Conservation (phyloP, 2,888 invertebrate species). For the Adela reaumurella region DNA sequence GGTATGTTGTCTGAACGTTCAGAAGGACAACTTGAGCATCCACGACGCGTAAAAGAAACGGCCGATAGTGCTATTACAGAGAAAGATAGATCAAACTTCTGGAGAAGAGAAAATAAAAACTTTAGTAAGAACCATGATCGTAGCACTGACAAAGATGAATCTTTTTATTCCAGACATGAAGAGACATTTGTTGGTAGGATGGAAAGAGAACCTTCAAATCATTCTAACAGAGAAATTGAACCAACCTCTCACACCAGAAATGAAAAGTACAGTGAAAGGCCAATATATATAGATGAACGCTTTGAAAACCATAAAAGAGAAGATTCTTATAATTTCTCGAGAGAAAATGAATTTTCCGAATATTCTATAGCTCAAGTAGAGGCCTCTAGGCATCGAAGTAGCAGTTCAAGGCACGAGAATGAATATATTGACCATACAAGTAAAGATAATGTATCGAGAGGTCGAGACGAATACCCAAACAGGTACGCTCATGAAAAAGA, state of each 20-base stretch:
- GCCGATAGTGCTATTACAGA: slow-evolving; percentile 11
- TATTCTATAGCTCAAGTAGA: slow-evolving; percentile 17
- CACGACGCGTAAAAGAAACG: slow-evolving; percentile 10
- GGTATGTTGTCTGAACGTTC: no score
- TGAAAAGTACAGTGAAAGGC: no score
- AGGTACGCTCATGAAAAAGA: slow-evolving; percentile 6
- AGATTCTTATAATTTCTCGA: slow-evolving; percentile 2
- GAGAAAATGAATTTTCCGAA: neutral
- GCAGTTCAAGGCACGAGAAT: slow-evolving; percentile 11
- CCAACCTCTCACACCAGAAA: slow-evolving; percentile 39
- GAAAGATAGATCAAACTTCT: neutral
- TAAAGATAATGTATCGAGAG: slow-evolving; percentile 4
- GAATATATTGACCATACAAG: slow-evolving; percentile 7
- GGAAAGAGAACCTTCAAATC: neutral
- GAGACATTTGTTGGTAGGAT: no score
- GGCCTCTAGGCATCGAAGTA: slow-evolving; percentile 27
- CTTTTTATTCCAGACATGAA: no score
- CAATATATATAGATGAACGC: no score
- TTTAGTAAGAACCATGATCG: no score
- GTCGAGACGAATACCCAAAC: slow-evolving; percentile 10
- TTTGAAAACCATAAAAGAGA: slow-evolving; percentile 2
- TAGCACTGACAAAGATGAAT: no score
- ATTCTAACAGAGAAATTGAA: neutral
- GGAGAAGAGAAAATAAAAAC: no score
- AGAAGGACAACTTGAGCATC: neutral